phyloP scores from a whole-genome alignment of 2,113 vertebrate genomes.

The Physeter macrocephalus region DNA sequence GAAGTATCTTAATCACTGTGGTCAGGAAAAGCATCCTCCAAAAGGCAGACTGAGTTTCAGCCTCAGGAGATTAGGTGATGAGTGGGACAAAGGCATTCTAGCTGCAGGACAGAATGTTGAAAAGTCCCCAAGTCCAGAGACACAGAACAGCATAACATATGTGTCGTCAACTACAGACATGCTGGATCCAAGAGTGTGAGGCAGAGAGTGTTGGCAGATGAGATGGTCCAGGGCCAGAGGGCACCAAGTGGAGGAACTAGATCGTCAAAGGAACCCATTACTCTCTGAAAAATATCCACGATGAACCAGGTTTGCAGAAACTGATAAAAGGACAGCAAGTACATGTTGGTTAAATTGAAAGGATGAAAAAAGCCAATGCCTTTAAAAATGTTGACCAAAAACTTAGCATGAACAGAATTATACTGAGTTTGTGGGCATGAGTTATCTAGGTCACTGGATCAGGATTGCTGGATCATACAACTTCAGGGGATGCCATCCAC shows the following conservation, averaged over 20 bases:
- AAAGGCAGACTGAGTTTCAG: background rate
- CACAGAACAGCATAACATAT: background rate
- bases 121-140: background rate
- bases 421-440: accelerated
- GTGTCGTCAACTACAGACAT: accelerated
- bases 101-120: background rate
- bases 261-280: background rate
- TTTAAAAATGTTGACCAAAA: background rate
- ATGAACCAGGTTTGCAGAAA: background rate
- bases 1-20: background rate
- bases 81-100: background rate
- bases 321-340: background rate
- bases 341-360: background rate
- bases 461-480: background rate
- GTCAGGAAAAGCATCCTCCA: background rate
- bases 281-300: background rate
- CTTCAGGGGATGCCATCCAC: accelerated
- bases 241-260: accelerated
- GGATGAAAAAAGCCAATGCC: background rate
- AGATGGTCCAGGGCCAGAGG: no score
- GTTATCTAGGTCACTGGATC: background rate
- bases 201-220: background rate
- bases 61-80: background rate
- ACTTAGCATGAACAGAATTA: background rate
- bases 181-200: background rate